These are phyloP conservation scores for Desmophyllum pertusum DNA, from an alignment of 92 coral and sea anemone species.

Conservation along the genomic window DNA sequence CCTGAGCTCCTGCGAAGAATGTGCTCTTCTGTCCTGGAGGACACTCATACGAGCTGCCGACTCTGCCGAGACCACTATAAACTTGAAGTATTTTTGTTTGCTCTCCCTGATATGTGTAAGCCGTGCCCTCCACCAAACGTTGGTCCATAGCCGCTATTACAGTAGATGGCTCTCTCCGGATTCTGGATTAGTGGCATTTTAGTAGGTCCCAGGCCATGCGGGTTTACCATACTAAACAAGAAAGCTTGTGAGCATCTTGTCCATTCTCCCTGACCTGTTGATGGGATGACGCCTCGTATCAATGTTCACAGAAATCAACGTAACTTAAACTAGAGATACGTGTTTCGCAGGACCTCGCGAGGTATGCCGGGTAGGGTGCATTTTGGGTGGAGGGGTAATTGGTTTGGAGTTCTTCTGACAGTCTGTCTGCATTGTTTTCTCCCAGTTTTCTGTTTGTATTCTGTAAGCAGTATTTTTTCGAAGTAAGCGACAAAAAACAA, in stretches of 20 bases:
- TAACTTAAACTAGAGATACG: no score
- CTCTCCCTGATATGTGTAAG: slow-evolving; percentile 18
- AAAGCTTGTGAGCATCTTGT: slow-evolving; percentile 28
- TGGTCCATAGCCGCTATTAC: slow-evolving; percentile 46
- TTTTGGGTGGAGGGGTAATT: no score
- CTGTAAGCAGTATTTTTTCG: no score
- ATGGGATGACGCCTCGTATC: not conserved
- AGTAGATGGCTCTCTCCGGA: slow-evolving; percentile 29
- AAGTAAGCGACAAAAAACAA: no score
- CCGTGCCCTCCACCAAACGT: slow-evolving; percentile 47
- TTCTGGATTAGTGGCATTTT: not conserved
- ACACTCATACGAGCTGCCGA: slow-evolving; percentile 30
- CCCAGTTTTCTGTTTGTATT: no score
- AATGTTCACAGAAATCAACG: not conserved
- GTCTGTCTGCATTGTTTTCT: no score
- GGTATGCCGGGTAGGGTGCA: no score
- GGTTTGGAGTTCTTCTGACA: no score
- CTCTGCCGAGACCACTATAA: not conserved
- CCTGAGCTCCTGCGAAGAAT: slow-evolving; percentile 33
- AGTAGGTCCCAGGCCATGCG: slow-evolving; percentile 31
- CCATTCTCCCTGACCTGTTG: slow-evolving; percentile 12
- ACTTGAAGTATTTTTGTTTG: slow-evolving; percentile 10
- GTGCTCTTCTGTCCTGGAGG: slow-evolving; percentile 41
- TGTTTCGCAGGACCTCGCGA: no score
- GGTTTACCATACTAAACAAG: slow-evolving; percentile 54